A percentile compares a stretch with the other conserved stretches of the same genome.
Conservation (phyloP, 2,888 invertebrate species). For the Trachelus stipa region DNA sequence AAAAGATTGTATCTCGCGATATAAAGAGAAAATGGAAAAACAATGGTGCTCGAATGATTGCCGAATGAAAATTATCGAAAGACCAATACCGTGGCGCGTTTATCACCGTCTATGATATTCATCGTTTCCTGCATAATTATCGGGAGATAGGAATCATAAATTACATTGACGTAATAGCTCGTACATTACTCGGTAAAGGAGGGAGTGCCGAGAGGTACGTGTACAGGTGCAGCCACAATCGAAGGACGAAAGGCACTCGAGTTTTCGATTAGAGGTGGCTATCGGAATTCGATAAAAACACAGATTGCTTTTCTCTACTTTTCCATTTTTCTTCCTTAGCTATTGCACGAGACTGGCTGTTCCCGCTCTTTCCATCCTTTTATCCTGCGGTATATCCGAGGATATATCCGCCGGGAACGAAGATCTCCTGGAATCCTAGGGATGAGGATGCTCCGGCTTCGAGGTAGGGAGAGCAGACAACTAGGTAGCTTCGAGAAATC, state of each 20-base stretch:
- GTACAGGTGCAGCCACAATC: neutral
- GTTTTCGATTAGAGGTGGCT: constrained; percentile 1
- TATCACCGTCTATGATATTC: neutral
- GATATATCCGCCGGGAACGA: neutral
- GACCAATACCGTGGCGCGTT: neutral
- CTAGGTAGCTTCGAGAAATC: neutral
- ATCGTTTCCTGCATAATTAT: neutral
- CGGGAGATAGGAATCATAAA: neutral
- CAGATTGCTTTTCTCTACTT: constrained; percentile 5
- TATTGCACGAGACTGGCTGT: neutral
- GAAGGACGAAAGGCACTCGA: neutral
- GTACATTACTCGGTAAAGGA: neutral
- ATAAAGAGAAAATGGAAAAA: constrained; percentile 69
- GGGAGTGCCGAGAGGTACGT: neutral
- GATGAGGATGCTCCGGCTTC: neutral
- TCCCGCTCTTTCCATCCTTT: neutral
- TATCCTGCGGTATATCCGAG: neutral
- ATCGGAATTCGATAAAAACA: constrained; percentile 5
- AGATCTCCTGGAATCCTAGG: neutral
- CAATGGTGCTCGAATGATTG: constrained; percentile 7
- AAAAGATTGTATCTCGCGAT: constrained; percentile 56
- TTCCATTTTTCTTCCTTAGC: constrained; percentile 2
- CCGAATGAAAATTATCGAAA: constrained; percentile 7
- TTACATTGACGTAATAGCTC: neutral
- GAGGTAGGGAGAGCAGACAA: neutral